A percentile compares a stretch with the other conserved stretches of the same genome.
Evolutionary conservation across 1,140 invertebrate species (phyloP).

Genomic region (Procambarus virginalis): DNA sequence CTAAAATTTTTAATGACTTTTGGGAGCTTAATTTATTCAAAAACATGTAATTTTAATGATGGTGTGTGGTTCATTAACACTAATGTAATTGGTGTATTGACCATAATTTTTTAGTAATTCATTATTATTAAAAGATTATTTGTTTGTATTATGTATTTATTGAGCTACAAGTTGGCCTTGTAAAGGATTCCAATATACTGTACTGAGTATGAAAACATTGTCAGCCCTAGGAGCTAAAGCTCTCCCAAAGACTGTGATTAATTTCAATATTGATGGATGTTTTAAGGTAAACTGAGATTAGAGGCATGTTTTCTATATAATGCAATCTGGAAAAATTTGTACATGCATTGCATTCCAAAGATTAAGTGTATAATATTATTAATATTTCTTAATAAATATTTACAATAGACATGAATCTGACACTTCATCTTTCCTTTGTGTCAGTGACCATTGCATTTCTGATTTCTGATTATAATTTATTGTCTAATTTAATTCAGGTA

Average conservation of each 20-base stretch:
- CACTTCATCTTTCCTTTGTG: slow-evolving; percentile 48
- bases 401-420: slow-evolving; percentile 61
- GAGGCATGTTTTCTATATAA: slow-evolving; percentile 61
- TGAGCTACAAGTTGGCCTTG: slow-evolving; percentile 30
- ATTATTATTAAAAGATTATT: not conserved
- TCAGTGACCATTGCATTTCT: slow-evolving; percentile 67
- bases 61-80: not conserved
- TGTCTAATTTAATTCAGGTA: slow-evolving; percentile 68
- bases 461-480: slow-evolving; percentile 67
- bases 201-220: slow-evolving; percentile 56
- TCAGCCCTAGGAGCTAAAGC: slow-evolving; percentile 61
- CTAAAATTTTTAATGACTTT: not conserved
- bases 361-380: slow-evolving; percentile 66
- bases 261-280: slow-evolving; percentile 60
- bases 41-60: not conserved
- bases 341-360: slow-evolving; percentile 69
- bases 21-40: not conserved
- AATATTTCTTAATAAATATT: slow-evolving; percentile 58
- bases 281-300: slow-evolving; percentile 57
- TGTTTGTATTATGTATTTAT: not conserved
- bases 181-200: slow-evolving; percentile 36
- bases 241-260: slow-evolving; percentile 66
- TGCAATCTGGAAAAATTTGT: slow-evolving; percentile 54
- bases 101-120: not conserved
- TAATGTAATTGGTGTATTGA: slow-evolving; percentile 30